Evolutionary conservation across 2,113 vertebrate genomes (phyloP).

Genomic region (Zosterops lateralis): DNA sequence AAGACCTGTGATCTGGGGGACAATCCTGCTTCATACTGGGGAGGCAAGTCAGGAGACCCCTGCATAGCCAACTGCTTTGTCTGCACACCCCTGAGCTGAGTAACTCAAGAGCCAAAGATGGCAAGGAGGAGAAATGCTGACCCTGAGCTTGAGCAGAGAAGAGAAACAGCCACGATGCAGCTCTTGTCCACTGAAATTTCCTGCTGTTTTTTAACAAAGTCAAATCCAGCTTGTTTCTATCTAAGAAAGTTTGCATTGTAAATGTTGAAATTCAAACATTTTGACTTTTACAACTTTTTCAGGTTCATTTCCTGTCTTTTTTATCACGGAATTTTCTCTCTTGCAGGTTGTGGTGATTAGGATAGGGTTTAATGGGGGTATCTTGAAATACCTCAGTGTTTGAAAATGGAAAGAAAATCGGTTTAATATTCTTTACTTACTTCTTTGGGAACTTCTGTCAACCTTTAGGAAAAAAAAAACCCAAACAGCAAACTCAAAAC

Average conservation of each 20-base stretch:
- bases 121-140: background rate
- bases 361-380: background rate
- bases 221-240: background rate
- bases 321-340: background rate
- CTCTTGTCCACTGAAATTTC: background rate
- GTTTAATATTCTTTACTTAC: background rate
- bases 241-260: background rate
- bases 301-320: background rate
- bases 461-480: background rate
- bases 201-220: background rate
- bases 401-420: background rate
- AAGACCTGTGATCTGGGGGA: background rate
- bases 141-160: background rate
- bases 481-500: background rate
- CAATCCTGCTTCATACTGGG: background rate
- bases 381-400: background rate
- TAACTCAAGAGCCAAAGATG: rapidly evolving
- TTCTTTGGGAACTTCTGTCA: background rate
- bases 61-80: background rate
- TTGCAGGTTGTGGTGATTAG: background rate
- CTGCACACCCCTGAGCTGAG: background rate
- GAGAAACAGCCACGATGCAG: background rate
- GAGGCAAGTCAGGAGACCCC: rapidly evolving
- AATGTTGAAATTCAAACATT: background rate
- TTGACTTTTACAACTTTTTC: background rate